These are phyloP conservation scores for Asteroscopus sphinx DNA, from an alignment of 2,888 invertebrate genomes.

Conservation along the genomic window DNA sequence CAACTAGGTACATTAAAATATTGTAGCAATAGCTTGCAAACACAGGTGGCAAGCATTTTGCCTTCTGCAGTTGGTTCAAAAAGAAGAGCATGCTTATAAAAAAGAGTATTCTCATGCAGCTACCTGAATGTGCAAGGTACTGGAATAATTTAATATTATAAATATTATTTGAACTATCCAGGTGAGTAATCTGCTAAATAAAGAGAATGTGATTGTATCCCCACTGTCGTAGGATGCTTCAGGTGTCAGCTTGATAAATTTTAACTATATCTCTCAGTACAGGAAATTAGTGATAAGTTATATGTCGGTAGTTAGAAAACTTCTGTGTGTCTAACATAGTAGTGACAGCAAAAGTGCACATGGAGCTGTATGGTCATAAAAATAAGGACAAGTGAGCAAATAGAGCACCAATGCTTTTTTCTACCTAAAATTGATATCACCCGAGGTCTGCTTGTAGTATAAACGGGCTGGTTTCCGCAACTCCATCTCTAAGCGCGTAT, in stretches of 20 bases:
- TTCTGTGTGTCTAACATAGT: constrained; percentile 71
- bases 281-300: constrained; percentile 86
- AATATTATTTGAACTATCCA: not conserved
- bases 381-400: constrained; percentile 24
- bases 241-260: constrained; percentile 75
- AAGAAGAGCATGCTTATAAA: too few relatives aligned
- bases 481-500: too few relatives aligned
- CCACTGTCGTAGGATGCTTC: constrained; percentile 60
- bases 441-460: too few relatives aligned
- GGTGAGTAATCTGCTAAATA: constrained; percentile 9
- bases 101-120: too few relatives aligned
- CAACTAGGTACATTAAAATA: not conserved
- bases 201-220: constrained; percentile 33
- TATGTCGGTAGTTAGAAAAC: constrained; percentile 83
- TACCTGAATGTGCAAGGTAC: not conserved
- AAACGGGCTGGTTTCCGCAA: too few relatives aligned
- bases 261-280: constrained; percentile 89
- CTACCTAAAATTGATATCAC: not conserved
- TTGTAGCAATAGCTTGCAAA: too few relatives aligned
- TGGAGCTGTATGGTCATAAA: constrained; percentile 41
- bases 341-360: constrained; percentile 31
- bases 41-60: too few relatives aligned
- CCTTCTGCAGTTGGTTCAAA: too few relatives aligned
- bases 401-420: constrained; percentile 22
- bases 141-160: not conserved